Base-by-base conservation (phyloP, 35 echinoderm and acorn worm species). In the Apostichopus japonicus region DNA sequence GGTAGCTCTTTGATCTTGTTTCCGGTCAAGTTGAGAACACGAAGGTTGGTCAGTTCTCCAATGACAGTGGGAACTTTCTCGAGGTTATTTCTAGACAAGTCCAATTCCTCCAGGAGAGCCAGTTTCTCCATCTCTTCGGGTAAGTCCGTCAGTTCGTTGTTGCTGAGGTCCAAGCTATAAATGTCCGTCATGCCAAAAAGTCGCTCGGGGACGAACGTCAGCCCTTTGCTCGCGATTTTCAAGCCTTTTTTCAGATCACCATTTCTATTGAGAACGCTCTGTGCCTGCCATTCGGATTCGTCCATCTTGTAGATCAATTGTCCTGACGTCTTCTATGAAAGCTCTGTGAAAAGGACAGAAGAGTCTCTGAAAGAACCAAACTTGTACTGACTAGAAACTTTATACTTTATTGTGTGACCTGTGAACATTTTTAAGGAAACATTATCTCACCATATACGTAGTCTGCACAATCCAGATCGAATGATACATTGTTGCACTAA, bases 141-240 rank as follows among this genome's bases (percentile, higher is more conserved):
- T 54, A 97, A 72, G 16, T 97, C 96, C 23, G 77, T 90, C 65
- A 97, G n/a, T 6, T 93, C 51, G 86, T 97, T 97, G 14, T 94
- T 86, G 63, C 79, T 92, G 62, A 94, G 84, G 53, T 94, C 79
- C 5, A 97, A 54, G 22, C 96, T 93, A n/a, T 93, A 86, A 14
- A 94, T 77, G 14, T 90, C 84, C 5, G 0, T 71, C 55, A 88
- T 54, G 61, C 54, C 87, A 75, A 75, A 75, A 44, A 96, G 57
- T 27, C 19, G 23, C 56, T 92, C 90, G 9, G 95, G 95, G 17
- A 96, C 11, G 24, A 71, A 33, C 5, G 80, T 82, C 3, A 93
- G 52, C 86, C 77, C 73, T 77, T 90, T 94, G 23, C 33, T 58
- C 16, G 53, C n/a, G 52, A 90, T 80, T n/a, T 80, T 79, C 51